These are phyloP conservation scores for Lasioglossum vierecki DNA, from an alignment of 2,888 invertebrate genomes.

Conservation along the genomic window DNA sequence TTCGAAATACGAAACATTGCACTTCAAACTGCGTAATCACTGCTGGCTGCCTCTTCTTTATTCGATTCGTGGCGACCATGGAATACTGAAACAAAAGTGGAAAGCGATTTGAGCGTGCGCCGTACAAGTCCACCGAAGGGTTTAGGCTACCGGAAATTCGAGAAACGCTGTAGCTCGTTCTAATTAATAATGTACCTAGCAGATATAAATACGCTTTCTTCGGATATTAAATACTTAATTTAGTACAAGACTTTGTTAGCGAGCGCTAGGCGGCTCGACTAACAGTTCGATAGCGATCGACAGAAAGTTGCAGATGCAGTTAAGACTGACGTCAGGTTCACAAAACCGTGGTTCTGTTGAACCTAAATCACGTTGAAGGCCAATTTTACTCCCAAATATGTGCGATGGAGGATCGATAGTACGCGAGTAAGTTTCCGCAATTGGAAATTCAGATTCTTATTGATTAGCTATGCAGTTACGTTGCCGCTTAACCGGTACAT, in stretches of 20 bases:
- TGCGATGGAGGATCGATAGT: background rate
- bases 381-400: slow-evolving; percentile 5
- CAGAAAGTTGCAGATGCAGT: background rate
- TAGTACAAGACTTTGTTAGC: too few relatives aligned
- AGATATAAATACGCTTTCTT: too few relatives aligned
- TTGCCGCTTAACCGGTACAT: background rate
- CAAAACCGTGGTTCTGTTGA: background rate
- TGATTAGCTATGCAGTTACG: background rate
- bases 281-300: background rate
- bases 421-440: background rate
- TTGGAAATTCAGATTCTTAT: background rate
- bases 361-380: background rate
- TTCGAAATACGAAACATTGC: slow-evolving; percentile 28
- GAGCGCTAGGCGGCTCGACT: too few relatives aligned
- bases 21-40: slow-evolving; percentile 5
- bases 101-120: background rate
- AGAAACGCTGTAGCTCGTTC: background rate
- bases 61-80: background rate
- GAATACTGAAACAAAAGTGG: slow-evolving; percentile 32
- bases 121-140: background rate
- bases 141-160: background rate
- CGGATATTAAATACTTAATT: too few relatives aligned
- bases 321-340: background rate
- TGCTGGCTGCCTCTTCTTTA: background rate
- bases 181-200: too few relatives aligned